Conservation (phyloP, 1,140 invertebrate species). For the Drosophila parabipectinata region DNA sequence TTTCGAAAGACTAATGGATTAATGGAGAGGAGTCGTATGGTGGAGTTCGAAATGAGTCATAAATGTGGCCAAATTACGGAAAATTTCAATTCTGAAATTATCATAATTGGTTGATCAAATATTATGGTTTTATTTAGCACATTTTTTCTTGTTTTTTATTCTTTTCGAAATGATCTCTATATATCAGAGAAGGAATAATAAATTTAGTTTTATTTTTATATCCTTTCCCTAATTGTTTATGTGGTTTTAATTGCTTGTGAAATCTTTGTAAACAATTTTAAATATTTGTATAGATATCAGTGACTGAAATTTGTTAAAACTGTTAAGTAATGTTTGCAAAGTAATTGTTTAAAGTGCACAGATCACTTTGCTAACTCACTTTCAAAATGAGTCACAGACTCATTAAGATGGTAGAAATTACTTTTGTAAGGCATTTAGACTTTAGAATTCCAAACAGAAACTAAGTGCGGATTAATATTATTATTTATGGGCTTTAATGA, state of each 20-base stretch:
- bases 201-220: no score
- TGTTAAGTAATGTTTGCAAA: slow-evolving; percentile 50
- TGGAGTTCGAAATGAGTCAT: slow-evolving; percentile 9
- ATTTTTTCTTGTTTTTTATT: background rate
- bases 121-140: slow-evolving; percentile 2
- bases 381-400: slow-evolving; percentile 12
- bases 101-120: slow-evolving; percentile 11
- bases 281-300: background rate
- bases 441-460: background rate
- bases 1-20: slow-evolving; percentile 12
- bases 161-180: background rate
- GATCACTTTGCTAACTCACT: background rate
- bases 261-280: background rate
- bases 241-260: background rate
- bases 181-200: background rate
- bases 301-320: background rate
- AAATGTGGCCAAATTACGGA: background rate
- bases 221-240: background rate
- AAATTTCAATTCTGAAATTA: slow-evolving; percentile 11
- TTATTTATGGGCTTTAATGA: background rate
- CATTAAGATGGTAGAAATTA: slow-evolving; percentile 1
- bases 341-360: slow-evolving; percentile 19
- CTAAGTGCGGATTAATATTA: background rate
- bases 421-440: background rate
- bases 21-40: slow-evolving; percentile 10